These are phyloP conservation scores for Lasiurus cinereus DNA, from an alignment of 2,113 vertebrate species.

Conservation along the genomic window DNA sequence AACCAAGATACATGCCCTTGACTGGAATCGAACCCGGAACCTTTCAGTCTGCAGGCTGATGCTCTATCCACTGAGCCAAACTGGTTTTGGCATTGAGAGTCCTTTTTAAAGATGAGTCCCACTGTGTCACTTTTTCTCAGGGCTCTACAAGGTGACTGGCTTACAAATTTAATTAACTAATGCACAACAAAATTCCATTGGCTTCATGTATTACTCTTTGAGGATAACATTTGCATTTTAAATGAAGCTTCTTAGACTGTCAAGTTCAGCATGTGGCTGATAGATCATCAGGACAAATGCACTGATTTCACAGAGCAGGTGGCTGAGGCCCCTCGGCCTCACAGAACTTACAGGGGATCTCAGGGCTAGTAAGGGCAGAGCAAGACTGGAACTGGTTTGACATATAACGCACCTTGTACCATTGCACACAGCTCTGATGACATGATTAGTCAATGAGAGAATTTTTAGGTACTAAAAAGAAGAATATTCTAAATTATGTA, in stretches of 20 bases:
- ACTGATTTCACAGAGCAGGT: slow-evolving; percentile 36
- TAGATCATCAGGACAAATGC: slow-evolving; percentile 65
- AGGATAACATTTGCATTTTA: slow-evolving; percentile 73
- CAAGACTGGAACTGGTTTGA: neutral
- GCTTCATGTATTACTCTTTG: slow-evolving; percentile 56
- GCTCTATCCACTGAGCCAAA: no score
- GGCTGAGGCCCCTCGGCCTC: neutral
- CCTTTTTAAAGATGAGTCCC: slow-evolving; percentile 26
- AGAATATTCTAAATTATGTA: slow-evolving; percentile 7
- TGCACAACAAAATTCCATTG: slow-evolving; percentile 50
- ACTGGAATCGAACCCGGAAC: no score
- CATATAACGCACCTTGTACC: neutral
- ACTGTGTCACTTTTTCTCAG: slow-evolving; percentile 44
- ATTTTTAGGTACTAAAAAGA: neutral
- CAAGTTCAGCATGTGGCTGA: slow-evolving; percentile 18
- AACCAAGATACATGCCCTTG: no score
- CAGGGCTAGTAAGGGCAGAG: neutral
- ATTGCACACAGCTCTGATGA: neutral
- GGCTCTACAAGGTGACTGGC: slow-evolving; percentile 66
- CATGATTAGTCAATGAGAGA: neutral
- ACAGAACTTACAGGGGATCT: neutral
- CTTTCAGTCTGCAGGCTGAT: no score
- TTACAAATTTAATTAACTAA: slow-evolving; percentile 77
- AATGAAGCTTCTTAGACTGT: slow-evolving; percentile 70
- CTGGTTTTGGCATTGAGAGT: neutral